Percentiles rank a stretch among this genome's conserved stretches.
Conservation (phyloP, 2,113 vertebrate species). For the Trogon surrucura region DNA sequence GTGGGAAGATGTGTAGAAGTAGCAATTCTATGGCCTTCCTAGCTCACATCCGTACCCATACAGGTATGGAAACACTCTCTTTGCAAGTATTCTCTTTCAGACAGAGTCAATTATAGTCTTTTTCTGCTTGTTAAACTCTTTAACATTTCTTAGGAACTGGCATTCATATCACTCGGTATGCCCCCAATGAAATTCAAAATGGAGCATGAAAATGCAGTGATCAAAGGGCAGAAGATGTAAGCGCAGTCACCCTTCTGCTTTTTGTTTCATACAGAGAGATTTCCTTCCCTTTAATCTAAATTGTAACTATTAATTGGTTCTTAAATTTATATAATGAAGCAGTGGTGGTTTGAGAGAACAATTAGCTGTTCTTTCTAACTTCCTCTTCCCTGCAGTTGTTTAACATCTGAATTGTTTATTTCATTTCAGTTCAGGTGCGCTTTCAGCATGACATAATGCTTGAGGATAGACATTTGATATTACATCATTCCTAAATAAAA, state of each 20-base stretch:
- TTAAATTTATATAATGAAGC: not conserved
- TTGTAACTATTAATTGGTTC: slow-evolving; percentile 29
- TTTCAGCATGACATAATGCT: not conserved
- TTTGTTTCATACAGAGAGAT: slow-evolving; percentile 8
- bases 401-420: not conserved
- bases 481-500: slow-evolving; percentile 5
- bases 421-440: not conserved
- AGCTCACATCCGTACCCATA: slow-evolving; percentile 96
- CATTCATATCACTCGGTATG: not conserved
- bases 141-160: not conserved
- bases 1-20: slow-evolving; percentile 96
- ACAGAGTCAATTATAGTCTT: not conserved
- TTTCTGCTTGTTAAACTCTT: not conserved
- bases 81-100: not conserved
- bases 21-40: slow-evolving; percentile 99
- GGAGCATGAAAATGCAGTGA: not conserved
- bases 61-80: slow-evolving; percentile 78
- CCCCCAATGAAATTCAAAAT: not conserved
- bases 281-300: slow-evolving; percentile 8
- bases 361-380: slow-evolving; percentile 18
- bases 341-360: not conserved
- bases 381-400: not conserved
- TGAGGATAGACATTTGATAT: not conserved
- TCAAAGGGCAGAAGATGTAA: not conserved
- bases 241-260: not conserved